Conservation (phyloP, 2,113 vertebrate genomes). For the Archilochus colubris region DNA sequence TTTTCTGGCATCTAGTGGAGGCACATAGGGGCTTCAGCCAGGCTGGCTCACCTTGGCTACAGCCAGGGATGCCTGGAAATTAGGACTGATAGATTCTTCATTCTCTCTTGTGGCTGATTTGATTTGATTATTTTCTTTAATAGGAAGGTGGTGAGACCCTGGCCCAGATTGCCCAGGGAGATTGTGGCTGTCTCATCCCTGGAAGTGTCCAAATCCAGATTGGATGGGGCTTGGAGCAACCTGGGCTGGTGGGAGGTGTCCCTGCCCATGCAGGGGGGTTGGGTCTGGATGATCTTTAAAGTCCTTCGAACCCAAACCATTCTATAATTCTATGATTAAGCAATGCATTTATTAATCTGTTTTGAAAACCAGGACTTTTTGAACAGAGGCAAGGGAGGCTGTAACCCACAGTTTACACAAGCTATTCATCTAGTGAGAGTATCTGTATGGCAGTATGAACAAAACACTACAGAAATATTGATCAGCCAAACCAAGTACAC, state of each 20-base stretch:
- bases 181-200: too few species aligned
- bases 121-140: background rate
- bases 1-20: background rate
- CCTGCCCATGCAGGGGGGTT: too few species aligned
- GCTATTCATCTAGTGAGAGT: background rate
- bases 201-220: too few species aligned
- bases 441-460: background rate
- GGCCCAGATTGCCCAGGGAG: too few species aligned
- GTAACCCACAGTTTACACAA: background rate
- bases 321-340: background rate
- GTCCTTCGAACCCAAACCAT: too few species aligned
- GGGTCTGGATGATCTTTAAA: too few species aligned
- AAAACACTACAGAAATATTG: background rate
- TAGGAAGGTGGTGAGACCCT: too few species aligned
- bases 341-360: background rate
- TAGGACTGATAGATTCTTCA: background rate
- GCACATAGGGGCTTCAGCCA: background rate
- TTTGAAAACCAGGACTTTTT: background rate
- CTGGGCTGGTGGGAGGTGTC: too few species aligned
- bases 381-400: background rate
- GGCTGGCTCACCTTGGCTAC: background rate
- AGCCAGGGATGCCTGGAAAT: background rate
- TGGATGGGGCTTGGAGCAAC: too few species aligned
- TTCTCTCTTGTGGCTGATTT: background rate
- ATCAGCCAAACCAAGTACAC: background rate